Conservation (phyloP, 2,113 vertebrate genomes). For the Gadus macrocephalus region DNA sequence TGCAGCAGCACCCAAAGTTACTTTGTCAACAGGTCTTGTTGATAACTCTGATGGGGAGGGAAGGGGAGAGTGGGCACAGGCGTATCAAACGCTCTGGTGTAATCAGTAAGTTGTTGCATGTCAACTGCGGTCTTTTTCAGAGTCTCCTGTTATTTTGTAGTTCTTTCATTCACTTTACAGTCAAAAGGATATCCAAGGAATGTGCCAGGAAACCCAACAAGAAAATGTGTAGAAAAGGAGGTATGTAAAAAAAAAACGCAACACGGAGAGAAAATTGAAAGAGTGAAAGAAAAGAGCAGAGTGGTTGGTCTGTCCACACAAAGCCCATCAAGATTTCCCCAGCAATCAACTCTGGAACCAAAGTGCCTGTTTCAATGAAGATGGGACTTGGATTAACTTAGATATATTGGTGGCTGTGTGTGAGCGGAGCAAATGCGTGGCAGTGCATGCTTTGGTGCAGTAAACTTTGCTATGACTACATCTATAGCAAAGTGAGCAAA, state of each 20-base stretch:
- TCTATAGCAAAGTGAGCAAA: no score
- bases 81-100: constrained; percentile 57
- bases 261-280: constrained; percentile 62
- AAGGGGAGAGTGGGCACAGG: constrained; percentile 9
- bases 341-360: constrained; percentile 63
- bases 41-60: constrained; percentile 61
- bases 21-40: constrained; percentile 68
- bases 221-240: constrained; percentile 99
- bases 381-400: constrained; percentile 59
- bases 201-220: constrained; percentile 99
- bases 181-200: constrained; percentile 99
- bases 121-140: constrained; percentile 81
- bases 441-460: not conserved
- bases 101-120: constrained; percentile 84
- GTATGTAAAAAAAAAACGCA: constrained; percentile 84
- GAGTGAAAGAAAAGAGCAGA: constrained; percentile 64
- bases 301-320: constrained; percentile 56
- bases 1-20: constrained; percentile 67
- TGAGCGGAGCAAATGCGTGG: constrained; percentile 26
- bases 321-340: constrained; percentile 52
- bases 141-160: constrained; percentile 99
- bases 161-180: constrained; percentile 99
- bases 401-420: constrained; percentile 54
- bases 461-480: not conserved
- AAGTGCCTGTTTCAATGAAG: constrained; percentile 66